Base-by-base conservation (phyloP, 2,888 invertebrate genomes). In the Volucella zonaria region DNA sequence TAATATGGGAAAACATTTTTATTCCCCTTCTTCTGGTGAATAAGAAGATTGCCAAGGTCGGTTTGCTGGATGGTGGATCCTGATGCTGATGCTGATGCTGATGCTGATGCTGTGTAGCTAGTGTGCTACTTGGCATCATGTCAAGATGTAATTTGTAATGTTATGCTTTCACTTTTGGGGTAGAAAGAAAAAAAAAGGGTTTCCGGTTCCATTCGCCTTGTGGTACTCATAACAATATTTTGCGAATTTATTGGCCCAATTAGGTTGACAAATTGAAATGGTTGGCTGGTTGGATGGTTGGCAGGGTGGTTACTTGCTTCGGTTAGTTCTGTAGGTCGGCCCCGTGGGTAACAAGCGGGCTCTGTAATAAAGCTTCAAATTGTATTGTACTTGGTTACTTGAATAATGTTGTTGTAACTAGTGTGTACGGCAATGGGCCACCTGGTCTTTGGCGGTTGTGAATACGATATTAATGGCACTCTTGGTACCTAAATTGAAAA, bases 111-210 rank as follows among this genome's bases (percentile, higher is more conserved):
- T 31, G 31, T 31, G 31, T 31, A 31, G 54, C 45, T 38, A 64
- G 49, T 78, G 56, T 18, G 38, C 78, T 49, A 64, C 64, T 78
- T 78, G 78, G 78, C 78, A 78, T 64, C 70, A 56, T 78, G 78
- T 78, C 78, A 78, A 71, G 70, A 64, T 64, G 64, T 71, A 64
- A 77, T 77, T 77, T 77, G 62, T 70, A 77, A 78, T 71, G 49
- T 62, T 77, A 54, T 70, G 54, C 54, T 43, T 56, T 51, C 10
- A 31, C 54, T 70, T 78, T 68, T 54, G 62, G 23, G 31, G 6
- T 31, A 31, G 31, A 31, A 31, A 31, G 6, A 31, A 31, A 6
- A 31, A 23, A 23, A 54, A 42, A 66, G 6, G 49, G 70, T 40
- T 62, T 62, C 54, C 47, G 47, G 70, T 11, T 51, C 23, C 42